Base-by-base conservation (phyloP, 2,797 vertebrate species). In the Malurus leucopterus region DNA sequence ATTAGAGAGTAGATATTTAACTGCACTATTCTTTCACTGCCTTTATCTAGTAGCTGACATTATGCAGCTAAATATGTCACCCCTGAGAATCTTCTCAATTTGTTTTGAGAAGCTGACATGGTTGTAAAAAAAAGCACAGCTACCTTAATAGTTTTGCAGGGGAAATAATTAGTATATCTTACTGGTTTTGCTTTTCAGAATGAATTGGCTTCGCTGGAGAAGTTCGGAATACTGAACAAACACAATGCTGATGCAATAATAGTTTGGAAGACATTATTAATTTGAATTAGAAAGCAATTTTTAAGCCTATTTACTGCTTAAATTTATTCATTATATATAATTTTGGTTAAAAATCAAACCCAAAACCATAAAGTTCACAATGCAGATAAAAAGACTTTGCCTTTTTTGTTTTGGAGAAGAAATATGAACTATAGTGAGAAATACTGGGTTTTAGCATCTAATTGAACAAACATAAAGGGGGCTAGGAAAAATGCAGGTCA, bases 91-190 rank as follows among this genome's bases (percentile, higher is more conserved):
- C 40, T 89, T 78, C 54, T 85, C 47, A 64, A 41, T 72, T 89
- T 89, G 65, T 83, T 85, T 30, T 30, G 65, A 91, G 79, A 78
- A 72, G 51, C 79, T 74, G 87, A 83, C 54, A 44, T 2, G 3
- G 32, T 17, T 32, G 21, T 34, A 83, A 84, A 72, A 88, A 85
- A 80, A 80, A 69, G 5, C 32, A 72, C 1, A 1, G 51, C 32
- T 50, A 85, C 55, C 82, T 74, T 85, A 80, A 80, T 1, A 2
- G 36, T 84, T 87, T 87, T 93, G 55, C 54, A 89, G 32, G n/a
- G 26, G 36, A 94, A 87, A 91, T 44, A 83, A 61, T 65, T 74
- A 90, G 69, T 58, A 91, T 90, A 74, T 62, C 40, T 61, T 84
- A 65, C 29, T 69, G 29, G n/a, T 40, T 18, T 83, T 73, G 32